A percentile compares a stretch with the other conserved stretches of the same genome.
These are phyloP conservation scores for Mechanitis mazaeus DNA, from an alignment of 2,888 invertebrate genomes.

Conservation along the genomic window DNA sequence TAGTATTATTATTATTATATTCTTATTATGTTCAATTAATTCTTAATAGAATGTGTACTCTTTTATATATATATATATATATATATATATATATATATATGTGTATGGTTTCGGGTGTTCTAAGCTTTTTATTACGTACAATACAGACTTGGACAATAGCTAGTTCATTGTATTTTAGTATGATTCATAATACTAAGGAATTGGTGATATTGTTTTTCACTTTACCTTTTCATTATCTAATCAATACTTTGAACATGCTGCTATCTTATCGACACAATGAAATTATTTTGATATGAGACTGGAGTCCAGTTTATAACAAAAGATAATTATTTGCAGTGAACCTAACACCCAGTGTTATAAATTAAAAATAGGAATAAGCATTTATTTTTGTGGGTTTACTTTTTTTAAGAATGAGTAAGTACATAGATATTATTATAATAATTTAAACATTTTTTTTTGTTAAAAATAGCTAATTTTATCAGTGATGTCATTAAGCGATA, in stretches of 20 bases:
- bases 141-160: too few species aligned
- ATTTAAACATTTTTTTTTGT: too few species aligned
- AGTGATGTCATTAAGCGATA: not conserved
- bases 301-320: constrained; percentile 22
- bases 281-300: constrained; percentile 24
- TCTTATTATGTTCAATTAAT: too few species aligned
- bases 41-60: too few species aligned
- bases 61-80: too few species aligned
- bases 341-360: constrained; percentile 8
- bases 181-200: too few species aligned
- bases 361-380: constrained; percentile 9
- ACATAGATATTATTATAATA: not conserved
- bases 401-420: constrained; percentile 29
- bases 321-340: constrained; percentile 24
- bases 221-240: constrained; percentile 30
- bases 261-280: constrained; percentile 5
- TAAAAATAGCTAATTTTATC: not conserved
- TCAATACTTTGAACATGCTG: constrained; percentile 23
- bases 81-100: too few species aligned
- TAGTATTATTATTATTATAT: too few species aligned
- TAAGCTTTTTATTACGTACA: too few species aligned
- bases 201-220: too few species aligned
- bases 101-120: too few species aligned
- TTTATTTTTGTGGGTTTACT: constrained; percentile 10
- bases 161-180: too few species aligned